These are phyloP conservation scores for Nylanderia fulva DNA, from an alignment of 1,140 invertebrate species.

Conservation along the genomic window DNA sequence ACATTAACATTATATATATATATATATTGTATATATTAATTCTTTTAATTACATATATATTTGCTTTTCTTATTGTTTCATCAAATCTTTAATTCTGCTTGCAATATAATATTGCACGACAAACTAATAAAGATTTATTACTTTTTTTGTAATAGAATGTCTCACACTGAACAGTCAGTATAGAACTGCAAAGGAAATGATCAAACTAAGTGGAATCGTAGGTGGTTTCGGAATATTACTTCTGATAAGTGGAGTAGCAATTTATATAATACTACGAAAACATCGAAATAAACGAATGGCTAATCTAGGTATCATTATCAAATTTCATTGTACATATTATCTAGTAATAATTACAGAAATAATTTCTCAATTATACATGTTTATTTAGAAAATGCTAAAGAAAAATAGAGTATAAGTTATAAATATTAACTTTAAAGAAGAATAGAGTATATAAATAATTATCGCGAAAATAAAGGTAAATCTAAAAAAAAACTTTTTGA, in stretches of 20 bases:
- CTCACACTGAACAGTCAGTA: not conserved
- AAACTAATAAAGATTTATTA: conserved; percentile 4
- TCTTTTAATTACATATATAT: not conserved
- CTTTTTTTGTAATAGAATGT: conserved; percentile 20
- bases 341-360: not conserved
- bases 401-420: not conserved
- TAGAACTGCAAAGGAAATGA: not conserved
- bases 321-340: not conserved
- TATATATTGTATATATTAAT: no score
- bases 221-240: conserved; percentile 35
- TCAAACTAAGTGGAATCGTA: conserved; percentile 3
- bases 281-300: not conserved
- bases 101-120: not conserved
- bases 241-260: not conserved
- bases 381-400: not conserved
- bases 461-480: not conserved
- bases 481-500: not conserved
- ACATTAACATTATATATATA: no score
- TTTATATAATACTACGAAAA: conserved; percentile 30
- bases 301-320: conserved; percentile 25
- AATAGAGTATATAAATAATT: not conserved
- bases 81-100: not conserved
- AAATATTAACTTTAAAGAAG: not conserved
- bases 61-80: not conserved
- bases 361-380: not conserved